phyloP scores from a whole-genome alignment of 2,888 invertebrate genomes.

The Polyploca ridens region DNA sequence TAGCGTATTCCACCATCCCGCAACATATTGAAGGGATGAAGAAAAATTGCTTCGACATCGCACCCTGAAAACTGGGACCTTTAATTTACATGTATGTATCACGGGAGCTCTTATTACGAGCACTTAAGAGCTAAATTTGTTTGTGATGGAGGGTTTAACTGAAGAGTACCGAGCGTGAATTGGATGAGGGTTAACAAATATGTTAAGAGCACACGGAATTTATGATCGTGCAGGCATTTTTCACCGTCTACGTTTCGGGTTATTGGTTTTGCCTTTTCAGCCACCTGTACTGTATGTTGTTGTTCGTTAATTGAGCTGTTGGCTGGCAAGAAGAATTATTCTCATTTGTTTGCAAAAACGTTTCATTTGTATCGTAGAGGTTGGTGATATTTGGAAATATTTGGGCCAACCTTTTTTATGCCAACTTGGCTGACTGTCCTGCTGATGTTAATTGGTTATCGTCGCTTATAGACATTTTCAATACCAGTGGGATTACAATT shows the following conservation, averaged over 20 bases:
- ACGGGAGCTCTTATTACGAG: constrained; percentile 26
- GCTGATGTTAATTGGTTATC: no score
- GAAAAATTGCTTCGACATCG: constrained; percentile 70
- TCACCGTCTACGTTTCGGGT: constrained; percentile 22
- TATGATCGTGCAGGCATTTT: constrained; percentile 51
- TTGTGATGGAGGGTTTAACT: constrained; percentile 11
- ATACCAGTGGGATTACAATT: no score
- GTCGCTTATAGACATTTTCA: no score
- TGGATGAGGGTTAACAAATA: constrained; percentile 57
- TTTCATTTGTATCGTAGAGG: not conserved
- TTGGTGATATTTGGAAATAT: no score
- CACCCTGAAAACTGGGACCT: constrained; percentile 62
- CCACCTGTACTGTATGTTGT: constrained; percentile 9
- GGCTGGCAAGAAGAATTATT: constrained; percentile 3
- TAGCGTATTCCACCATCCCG: constrained; percentile 60
- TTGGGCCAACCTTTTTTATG: no score
- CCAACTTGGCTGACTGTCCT: no score
- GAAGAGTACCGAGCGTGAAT: constrained; percentile 41
- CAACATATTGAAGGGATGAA: constrained; percentile 77
- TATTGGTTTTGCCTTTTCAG: constrained; percentile 14
- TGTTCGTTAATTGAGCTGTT: constrained; percentile 13
- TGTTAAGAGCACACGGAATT: constrained; percentile 52
- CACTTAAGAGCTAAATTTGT: constrained; percentile 32
- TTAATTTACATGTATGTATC: constrained; percentile 52
- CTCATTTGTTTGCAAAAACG: not conserved